A percentile compares a stretch with the other conserved stretches of the same genome.
Conservation (phyloP, 2,113 vertebrate genomes). For the Cacatua alba region DNA sequence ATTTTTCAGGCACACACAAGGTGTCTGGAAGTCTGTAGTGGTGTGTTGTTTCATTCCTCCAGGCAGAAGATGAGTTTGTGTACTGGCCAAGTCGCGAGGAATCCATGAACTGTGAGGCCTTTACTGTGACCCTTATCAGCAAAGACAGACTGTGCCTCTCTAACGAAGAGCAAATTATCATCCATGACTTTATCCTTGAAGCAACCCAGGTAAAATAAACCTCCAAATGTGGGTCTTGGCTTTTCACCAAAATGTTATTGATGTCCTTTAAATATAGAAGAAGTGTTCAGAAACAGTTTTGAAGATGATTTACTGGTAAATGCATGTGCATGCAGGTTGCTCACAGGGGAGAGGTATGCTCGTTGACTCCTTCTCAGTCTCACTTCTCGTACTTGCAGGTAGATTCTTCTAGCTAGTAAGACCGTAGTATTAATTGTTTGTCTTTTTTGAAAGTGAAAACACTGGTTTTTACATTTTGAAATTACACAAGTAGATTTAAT, state of each 20-base stretch:
- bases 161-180: slow-evolving; percentile 98
- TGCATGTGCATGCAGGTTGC: background rate
- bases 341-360: background rate
- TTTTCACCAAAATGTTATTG: background rate
- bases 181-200: slow-evolving; percentile 99
- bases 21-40: background rate
- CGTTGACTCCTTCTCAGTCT: background rate
- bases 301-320: background rate
- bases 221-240: background rate
- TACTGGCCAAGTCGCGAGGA: slow-evolving; percentile 99
- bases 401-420: background rate
- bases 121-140: slow-evolving; percentile 99
- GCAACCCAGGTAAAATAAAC: slow-evolving; percentile 90
- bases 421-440: background rate
- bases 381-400: background rate
- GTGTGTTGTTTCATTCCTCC: slow-evolving; percentile 25
- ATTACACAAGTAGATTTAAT: background rate
- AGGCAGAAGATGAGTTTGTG: slow-evolving; percentile 99
- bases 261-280: background rate
- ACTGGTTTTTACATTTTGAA: background rate
- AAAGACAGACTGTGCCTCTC: slow-evolving; percentile 98
- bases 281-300: background rate
- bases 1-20: background rate
- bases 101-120: slow-evolving; percentile 98
- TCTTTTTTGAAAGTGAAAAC: background rate